These are phyloP conservation scores for Drosophila melanosoma DNA, from an alignment of 2,888 invertebrate genomes.

Conservation along the genomic window DNA sequence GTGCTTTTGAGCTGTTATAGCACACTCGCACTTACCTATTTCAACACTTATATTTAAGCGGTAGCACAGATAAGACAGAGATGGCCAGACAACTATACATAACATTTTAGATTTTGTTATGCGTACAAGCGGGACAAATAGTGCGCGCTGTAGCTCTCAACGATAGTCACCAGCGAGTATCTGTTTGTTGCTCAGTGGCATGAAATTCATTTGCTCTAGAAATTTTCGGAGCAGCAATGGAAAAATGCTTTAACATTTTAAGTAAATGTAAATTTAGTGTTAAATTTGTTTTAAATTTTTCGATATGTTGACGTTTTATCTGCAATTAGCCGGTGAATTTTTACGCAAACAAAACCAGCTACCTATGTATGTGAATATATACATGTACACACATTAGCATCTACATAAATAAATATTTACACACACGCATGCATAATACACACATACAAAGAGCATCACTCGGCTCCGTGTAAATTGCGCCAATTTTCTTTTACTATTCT, in stretches of 20 bases:
- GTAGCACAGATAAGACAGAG: constrained; percentile 47
- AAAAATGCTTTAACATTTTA: constrained; percentile 7
- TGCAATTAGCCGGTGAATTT: background rate
- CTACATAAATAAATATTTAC: constrained; percentile 18
- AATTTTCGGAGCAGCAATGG: constrained; percentile 7
- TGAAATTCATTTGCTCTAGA: constrained; percentile 39
- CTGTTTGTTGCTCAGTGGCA: constrained; percentile 19
- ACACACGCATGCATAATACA: background rate
- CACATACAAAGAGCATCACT: constrained; percentile 9
- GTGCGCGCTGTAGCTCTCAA: background rate
- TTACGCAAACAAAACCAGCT: background rate
- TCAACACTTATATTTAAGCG: constrained; percentile 25
- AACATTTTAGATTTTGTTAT: background rate
- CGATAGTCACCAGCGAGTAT: constrained; percentile 38
- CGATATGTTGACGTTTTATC: background rate
- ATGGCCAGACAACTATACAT: constrained; percentile 8
- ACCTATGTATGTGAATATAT: background rate
- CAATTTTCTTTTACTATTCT: constrained; percentile 31
- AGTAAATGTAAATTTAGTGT: background rate
- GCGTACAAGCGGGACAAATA: constrained; percentile 28
- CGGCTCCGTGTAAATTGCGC: constrained; percentile 39
- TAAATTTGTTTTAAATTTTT: background rate
- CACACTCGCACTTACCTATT: constrained; percentile 36
- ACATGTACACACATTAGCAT: background rate
- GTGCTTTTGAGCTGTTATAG: constrained; percentile 50